Percentiles rank a stretch among this genome's conserved stretches.
Evolutionary conservation across 2,113 vertebrate species (phyloP).

Genomic region (Synodontis membranacea): DNA sequence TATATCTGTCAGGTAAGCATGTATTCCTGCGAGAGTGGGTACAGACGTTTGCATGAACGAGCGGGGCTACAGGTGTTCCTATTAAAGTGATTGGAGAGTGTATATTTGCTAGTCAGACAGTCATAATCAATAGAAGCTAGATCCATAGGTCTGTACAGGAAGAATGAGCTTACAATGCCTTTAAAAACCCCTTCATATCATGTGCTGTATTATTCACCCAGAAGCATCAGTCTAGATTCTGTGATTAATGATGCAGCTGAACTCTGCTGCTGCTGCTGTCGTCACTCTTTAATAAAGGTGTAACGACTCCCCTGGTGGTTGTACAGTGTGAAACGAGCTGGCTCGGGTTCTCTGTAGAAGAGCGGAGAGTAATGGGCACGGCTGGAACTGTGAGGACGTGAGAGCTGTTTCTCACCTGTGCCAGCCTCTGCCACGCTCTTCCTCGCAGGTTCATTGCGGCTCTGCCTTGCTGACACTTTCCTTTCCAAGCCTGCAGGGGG

Average conservation of each 20-base stretch:
- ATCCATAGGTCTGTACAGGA: too few relatives aligned
- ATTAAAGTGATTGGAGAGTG: neutral
- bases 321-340: constrained; percentile 7
- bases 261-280: constrained; percentile 11
- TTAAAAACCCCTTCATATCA: neutral
- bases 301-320: constrained; percentile 17
- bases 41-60: neutral
- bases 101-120: neutral
- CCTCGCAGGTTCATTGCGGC: constrained; percentile 82
- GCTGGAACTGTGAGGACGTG: constrained; percentile 6
- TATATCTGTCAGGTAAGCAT: too few relatives aligned
- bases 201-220: neutral
- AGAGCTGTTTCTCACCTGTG: constrained; percentile 73
- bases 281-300: constrained; percentile 33
- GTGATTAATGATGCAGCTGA: neutral
- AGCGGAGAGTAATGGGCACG: neutral
- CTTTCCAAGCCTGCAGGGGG: constrained; percentile 80
- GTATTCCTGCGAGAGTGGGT: neutral
- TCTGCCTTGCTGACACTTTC: constrained; percentile 80
- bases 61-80: neutral
- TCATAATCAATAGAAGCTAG: neutral
- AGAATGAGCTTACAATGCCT: neutral
- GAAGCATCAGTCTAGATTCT: neutral
- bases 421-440: constrained; percentile 82
- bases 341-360: neutral